These are phyloP conservation scores for Yponomeuta cagnagella DNA, from an alignment of 2,888 invertebrate species.

Conservation along the genomic window DNA sequence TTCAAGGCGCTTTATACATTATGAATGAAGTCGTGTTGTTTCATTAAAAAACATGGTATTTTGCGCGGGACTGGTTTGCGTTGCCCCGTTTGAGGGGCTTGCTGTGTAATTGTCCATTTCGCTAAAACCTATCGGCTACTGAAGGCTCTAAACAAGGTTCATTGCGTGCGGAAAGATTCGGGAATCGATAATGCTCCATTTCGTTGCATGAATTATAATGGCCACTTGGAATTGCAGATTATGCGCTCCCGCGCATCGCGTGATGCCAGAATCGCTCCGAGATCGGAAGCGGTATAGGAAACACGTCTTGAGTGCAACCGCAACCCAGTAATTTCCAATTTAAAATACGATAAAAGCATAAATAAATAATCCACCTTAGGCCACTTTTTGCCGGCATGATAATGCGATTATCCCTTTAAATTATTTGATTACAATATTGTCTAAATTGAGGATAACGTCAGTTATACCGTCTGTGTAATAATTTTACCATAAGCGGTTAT, in stretches of 20 bases:
- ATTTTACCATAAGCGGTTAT: slow-evolving; percentile 31
- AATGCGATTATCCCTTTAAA: slow-evolving; percentile 42
- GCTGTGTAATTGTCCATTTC: slow-evolving; percentile 59
- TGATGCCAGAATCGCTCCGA: slow-evolving; percentile 38
- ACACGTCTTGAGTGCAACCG: slow-evolving; percentile 69
- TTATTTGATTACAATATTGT: slow-evolving; percentile 24
- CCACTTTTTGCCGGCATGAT: slow-evolving; percentile 29
- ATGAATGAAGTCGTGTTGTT: slow-evolving; percentile 70
- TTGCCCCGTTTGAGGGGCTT: slow-evolving; percentile 55
- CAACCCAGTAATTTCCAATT: slow-evolving; percentile 69
- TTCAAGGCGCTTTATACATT: slow-evolving; percentile 63
- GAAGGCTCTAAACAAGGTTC: not conserved
- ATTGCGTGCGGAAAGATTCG: not conserved
- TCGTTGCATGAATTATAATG: slow-evolving; percentile 17
- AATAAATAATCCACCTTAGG: slow-evolving; percentile 60
- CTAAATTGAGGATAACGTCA: slow-evolving; percentile 36
- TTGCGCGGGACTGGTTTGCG: slow-evolving; percentile 60
- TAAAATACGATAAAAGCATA: slow-evolving; percentile 31
- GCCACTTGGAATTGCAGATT: slow-evolving; percentile 4
- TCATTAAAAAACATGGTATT: slow-evolving; percentile 59
- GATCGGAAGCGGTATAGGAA: slow-evolving; percentile 68
- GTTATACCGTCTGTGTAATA: slow-evolving; percentile 31
- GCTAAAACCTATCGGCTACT: slow-evolving; percentile 13
- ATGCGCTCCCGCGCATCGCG: slow-evolving; percentile 42
- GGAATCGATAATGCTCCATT: slow-evolving; percentile 11